A percentile compares a stretch with the other conserved stretches of the same genome.
Conservation (phyloP, 53 echinoderm and acorn worm genomes). For the Echinometra lucunter region DNA sequence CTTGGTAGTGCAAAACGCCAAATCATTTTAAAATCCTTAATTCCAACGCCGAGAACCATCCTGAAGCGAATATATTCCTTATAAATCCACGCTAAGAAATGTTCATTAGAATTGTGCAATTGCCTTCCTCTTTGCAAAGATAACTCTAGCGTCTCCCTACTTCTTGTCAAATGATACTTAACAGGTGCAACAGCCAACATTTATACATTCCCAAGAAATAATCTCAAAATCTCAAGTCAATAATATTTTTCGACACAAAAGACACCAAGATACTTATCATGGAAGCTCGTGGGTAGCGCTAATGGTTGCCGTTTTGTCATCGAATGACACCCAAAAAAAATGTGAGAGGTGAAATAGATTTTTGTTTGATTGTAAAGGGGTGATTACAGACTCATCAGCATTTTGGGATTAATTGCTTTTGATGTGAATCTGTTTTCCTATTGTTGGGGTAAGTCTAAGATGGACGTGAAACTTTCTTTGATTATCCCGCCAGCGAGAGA, state of each 20-base stretch:
- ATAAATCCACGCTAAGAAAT: not conserved
- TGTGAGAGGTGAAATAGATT: not conserved
- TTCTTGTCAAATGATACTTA: not conserved
- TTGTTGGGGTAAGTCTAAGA: not conserved
- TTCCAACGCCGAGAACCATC: not conserved
- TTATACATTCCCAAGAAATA: conserved; percentile 30
- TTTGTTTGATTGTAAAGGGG: conserved; percentile 8
- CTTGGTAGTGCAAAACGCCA: not conserved
- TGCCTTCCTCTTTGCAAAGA: not conserved
- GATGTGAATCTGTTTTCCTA: conserved; percentile 13
- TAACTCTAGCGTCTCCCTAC: not conserved
- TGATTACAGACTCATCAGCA: conserved; percentile 29
- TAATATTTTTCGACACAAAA: conserved; percentile 23
- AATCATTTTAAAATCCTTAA: not conserved
- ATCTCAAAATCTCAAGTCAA: conserved; percentile 33
- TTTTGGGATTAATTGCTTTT: conserved; percentile 13
- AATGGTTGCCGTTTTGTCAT: conserved; percentile 5
- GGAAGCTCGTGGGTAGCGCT: not conserved
- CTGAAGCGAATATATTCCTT: not conserved
- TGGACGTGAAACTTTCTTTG: not conserved
- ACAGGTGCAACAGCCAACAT: conserved; percentile 4
- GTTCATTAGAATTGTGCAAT: not conserved
- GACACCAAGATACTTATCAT: conserved; percentile 36
- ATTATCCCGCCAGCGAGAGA: not conserved
- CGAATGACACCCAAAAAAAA: not conserved